These are phyloP conservation scores for Papilio elwesi DNA, from an alignment of 2,888 invertebrate species.

Conservation along the genomic window DNA sequence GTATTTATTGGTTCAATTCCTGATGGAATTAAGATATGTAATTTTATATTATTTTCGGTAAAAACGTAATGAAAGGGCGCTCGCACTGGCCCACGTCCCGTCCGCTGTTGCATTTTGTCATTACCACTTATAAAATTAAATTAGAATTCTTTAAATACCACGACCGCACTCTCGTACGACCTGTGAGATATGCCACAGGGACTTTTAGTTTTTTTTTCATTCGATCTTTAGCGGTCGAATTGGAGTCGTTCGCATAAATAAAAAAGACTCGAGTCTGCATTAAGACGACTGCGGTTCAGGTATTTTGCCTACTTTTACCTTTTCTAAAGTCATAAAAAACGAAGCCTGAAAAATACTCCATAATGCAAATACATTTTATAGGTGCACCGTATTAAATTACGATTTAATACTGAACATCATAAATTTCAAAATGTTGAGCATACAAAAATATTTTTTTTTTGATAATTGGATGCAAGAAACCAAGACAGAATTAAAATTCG, in stretches of 20 bases:
- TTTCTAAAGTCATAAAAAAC: slow-evolving; percentile 24
- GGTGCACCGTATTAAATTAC: slow-evolving; percentile 1
- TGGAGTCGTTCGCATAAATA: slow-evolving; percentile 47
- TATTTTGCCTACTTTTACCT: slow-evolving; percentile 23
- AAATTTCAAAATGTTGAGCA: slow-evolving; percentile 8
- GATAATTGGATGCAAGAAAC: slow-evolving; percentile 13
- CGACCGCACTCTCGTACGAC: slow-evolving; percentile 52
- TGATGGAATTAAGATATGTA: slow-evolving; percentile 7
- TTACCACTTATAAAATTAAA: slow-evolving; percentile 59
- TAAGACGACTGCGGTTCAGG: slow-evolving; percentile 9
- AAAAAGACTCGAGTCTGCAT: slow-evolving; percentile 25
- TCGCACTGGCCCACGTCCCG: slow-evolving; percentile 57
- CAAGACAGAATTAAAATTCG: slow-evolving; percentile 24
- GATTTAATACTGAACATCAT: slow-evolving; percentile 7
- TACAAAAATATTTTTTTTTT: slow-evolving; percentile 4
- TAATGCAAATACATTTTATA: slow-evolving; percentile 11
- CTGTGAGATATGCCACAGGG: slow-evolving; percentile 59
- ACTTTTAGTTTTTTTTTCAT: slow-evolving; percentile 52
- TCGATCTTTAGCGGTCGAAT: slow-evolving; percentile 45
- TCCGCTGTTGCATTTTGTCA: slow-evolving; percentile 51
- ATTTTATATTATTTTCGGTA: slow-evolving; percentile 22
- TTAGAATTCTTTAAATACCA: slow-evolving; percentile 68
- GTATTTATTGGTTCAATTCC: slow-evolving; percentile 13
- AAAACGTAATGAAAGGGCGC: slow-evolving; percentile 10
- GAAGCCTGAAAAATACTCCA: not conserved